Conservation (phyloP, 2,888 invertebrate genomes). For the Gortyna flavago region DNA sequence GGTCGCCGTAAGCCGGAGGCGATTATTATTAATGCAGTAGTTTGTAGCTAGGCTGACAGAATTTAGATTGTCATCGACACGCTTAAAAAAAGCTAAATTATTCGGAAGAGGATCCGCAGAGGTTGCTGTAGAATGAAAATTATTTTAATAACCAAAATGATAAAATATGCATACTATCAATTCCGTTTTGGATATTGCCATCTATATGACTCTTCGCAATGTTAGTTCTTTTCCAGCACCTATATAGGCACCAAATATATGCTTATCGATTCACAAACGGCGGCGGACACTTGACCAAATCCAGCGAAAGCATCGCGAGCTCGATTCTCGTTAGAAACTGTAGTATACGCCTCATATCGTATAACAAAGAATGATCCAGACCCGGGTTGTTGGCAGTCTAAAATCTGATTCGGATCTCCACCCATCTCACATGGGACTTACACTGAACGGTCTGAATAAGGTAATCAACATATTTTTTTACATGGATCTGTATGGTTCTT, state of each 20-base stretch:
- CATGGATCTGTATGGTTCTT: neutral
- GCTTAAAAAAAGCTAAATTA: neutral
- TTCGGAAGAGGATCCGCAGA: neutral
- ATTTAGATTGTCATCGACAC: neutral
- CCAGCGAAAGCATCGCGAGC: constrained; percentile 3
- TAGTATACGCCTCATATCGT: neutral
- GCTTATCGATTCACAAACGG: constrained; percentile 2
- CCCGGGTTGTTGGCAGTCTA: neutral
- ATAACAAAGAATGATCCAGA: neutral
- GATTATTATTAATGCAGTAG: neutral
- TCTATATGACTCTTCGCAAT: neutral
- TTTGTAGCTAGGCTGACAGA: neutral
- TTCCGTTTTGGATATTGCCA: neutral
- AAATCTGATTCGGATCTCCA: neutral
- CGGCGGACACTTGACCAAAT: neutral
- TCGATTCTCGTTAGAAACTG: neutral
- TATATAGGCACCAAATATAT: constrained; percentile 13
- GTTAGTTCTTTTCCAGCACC: neutral
- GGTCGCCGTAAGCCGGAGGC: too few species aligned
- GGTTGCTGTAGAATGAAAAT: neutral
- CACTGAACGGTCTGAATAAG: neutral
- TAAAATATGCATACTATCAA: neutral
- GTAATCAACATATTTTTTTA: neutral
- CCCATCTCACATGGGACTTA: neutral
- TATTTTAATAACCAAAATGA: neutral